These are phyloP conservation scores for Danaus plexippus DNA, from an alignment of 1,140 invertebrate species.

Conservation along the genomic window DNA sequence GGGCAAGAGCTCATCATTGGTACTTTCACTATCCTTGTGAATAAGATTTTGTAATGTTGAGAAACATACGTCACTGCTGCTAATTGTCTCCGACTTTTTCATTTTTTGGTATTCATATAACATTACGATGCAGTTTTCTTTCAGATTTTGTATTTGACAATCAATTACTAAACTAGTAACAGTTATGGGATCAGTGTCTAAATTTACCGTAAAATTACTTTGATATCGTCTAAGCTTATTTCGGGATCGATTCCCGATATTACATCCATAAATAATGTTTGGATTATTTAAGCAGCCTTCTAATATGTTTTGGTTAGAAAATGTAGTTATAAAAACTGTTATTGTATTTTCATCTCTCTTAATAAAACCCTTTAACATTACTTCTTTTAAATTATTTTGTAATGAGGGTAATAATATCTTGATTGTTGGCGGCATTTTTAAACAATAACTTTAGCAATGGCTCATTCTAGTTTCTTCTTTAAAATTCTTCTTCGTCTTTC, in stretches of 20 bases:
- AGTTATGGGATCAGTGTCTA: constrained; percentile 13
- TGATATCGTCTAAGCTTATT: constrained; percentile 18
- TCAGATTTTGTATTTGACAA: constrained; percentile 22
- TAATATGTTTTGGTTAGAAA: constrained; percentile 17
- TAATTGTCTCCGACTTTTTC: constrained; percentile 40
- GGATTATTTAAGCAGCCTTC: constrained; percentile 16
- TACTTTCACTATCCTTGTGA: constrained; percentile 20
- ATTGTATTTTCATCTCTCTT: constrained; percentile 13
- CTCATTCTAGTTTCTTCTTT: too few species aligned
- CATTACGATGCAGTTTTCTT: constrained; percentile 36
- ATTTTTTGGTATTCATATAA: constrained; percentile 50
- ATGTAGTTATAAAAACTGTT: constrained; percentile 40
- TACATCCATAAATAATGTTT: constrained; percentile 33
- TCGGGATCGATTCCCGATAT: constrained; percentile 11
- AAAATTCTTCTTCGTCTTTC: too few species aligned
- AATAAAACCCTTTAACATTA: constrained; percentile 43
- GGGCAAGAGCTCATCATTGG: constrained; percentile 12
- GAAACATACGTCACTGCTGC: constrained; percentile 30
- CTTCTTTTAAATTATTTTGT: constrained; percentile 16
- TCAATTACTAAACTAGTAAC: constrained; percentile 35
- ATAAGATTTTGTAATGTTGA: constrained; percentile 37
- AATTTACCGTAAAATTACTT: constrained; percentile 26
- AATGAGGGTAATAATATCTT: constrained; percentile 40
- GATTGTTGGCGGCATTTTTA: constrained; percentile 19
- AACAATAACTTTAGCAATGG: too few species aligned